Conservation (phyloP, 2,113 vertebrate species). For the Chiloscyllium plagiosum region DNA sequence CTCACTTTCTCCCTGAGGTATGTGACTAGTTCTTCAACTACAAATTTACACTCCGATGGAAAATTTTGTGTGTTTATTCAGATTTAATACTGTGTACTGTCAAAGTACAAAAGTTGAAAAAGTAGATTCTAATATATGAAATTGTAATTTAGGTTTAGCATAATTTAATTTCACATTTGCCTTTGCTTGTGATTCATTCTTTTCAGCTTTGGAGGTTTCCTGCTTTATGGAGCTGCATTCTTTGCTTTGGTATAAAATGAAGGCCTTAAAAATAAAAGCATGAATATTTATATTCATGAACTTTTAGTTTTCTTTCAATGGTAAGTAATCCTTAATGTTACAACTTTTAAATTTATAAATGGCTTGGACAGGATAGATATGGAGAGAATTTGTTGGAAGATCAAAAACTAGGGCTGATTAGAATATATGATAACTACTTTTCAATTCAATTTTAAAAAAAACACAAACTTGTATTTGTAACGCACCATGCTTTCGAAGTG, state of each 20-base stretch:
- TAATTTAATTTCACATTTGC: neutral
- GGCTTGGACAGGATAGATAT: neutral
- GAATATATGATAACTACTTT: neutral
- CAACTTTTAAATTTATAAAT: neutral
- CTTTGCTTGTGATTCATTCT: neutral
- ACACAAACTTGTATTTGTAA: too few relatives aligned
- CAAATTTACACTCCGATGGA: neutral
- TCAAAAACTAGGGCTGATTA: neutral
- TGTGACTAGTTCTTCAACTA: neutral
- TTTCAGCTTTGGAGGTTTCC: neutral
- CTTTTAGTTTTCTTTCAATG: neutral
- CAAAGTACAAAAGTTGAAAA: neutral
- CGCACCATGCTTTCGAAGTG: too few relatives aligned
- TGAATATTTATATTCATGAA: neutral
- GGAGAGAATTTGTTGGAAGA: too few relatives aligned
- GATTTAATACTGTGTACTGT: neutral
- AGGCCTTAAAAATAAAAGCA: neutral
- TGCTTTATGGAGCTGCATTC: neutral
- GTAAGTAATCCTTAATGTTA: neutral
- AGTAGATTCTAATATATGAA: too few relatives aligned
- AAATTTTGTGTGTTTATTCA: neutral
- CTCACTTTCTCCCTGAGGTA: too few relatives aligned
- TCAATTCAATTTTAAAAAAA: neutral
- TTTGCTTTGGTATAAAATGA: neutral
- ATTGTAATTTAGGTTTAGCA: neutral